phyloP scores from a whole-genome alignment of 2,888 invertebrate species.

The Halocaridina rubra region DNA sequence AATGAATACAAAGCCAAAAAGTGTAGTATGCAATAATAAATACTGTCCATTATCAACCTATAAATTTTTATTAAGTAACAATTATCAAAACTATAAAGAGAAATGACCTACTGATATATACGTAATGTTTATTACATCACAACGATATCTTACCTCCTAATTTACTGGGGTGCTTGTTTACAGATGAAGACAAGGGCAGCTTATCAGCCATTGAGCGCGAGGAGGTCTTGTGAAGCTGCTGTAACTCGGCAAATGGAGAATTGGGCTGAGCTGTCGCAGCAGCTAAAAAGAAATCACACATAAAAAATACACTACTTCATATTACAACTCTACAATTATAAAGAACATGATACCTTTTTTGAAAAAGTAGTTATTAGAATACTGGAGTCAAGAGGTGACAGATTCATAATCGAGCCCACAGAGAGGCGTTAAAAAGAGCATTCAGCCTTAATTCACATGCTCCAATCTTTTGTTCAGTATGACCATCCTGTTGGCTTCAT shows the following conservation, averaged over 20 bases:
- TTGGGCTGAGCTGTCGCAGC: constrained; percentile 6
- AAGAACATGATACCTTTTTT: too few species aligned
- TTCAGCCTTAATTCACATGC: too few species aligned
- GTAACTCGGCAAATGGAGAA: constrained; percentile 21
- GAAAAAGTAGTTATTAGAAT: too few species aligned
- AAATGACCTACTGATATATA: neutral
- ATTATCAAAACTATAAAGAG: neutral
- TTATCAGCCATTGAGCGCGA: neutral
- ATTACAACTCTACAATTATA: too few species aligned
- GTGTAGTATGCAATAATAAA: neutral
- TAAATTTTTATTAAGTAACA: neutral
- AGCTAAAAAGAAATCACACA: neutral
- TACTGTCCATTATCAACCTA: neutral
- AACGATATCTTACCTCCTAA: constrained; percentile 2
- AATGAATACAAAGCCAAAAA: neutral
- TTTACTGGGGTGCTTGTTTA: neutral
- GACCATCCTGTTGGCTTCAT: too few species aligned
- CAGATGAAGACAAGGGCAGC: neutral
- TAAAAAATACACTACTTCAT: neutral
- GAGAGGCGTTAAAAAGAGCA: too few species aligned
- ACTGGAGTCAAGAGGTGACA: too few species aligned
- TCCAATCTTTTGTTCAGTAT: too few species aligned
- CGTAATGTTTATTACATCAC: too few species aligned
- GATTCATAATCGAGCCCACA: too few species aligned
- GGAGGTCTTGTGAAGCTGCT: neutral